Percentiles rank a stretch among this genome's conserved stretches.
phyloP scores from a whole-genome alignment of 1,140 invertebrate genomes.

The Orchestia grillus region DNA sequence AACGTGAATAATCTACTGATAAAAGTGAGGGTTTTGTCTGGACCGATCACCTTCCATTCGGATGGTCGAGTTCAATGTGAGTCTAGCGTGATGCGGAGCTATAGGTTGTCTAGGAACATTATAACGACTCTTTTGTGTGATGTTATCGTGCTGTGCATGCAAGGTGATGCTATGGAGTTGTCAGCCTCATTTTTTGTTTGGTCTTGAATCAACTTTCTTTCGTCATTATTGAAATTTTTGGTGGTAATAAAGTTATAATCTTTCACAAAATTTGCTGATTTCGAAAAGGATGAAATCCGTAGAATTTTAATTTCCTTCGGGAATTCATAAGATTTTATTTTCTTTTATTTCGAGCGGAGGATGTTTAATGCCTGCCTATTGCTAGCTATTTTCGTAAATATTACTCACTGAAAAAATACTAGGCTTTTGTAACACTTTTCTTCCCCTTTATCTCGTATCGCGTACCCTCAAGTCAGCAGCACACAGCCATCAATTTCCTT shows the following conservation, averaged over 20 bases:
- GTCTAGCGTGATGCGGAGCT: background rate
- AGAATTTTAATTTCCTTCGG: background rate
- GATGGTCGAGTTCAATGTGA: background rate
- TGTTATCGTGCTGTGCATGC: background rate
- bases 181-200: background rate
- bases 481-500: slow-evolving; percentile 1
- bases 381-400: background rate
- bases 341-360: too few species aligned
- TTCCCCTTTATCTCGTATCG: background rate
- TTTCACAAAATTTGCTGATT: background rate
- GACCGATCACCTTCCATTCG: background rate
- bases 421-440: background rate
- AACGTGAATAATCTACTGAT: background rate
- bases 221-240: background rate
- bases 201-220: background rate
- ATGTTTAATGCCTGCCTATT: background rate
- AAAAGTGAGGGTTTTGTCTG: background rate
- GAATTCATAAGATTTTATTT: too few species aligned
- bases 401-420: background rate
- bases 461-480: background rate
- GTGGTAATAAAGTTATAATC: too few species aligned
- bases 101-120: background rate
- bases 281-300: background rate
- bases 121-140: background rate
- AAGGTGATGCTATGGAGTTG: background rate